phyloP scores from a whole-genome alignment of 2,113 vertebrate species.

The Cryptomyrus ogoouensis region DNA sequence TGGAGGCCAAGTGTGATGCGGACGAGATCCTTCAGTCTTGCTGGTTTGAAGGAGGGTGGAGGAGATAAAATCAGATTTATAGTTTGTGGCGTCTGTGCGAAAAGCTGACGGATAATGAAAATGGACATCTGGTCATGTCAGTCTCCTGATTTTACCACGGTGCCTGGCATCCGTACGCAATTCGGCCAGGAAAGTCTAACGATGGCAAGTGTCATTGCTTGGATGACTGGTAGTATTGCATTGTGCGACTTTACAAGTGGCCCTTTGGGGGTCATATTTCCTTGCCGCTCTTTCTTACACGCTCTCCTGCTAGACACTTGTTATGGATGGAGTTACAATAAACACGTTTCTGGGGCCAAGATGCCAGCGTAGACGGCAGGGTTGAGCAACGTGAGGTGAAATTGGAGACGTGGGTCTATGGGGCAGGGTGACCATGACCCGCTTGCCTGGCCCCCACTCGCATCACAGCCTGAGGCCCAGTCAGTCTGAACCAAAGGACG shows the following conservation, averaged over 20 bases:
- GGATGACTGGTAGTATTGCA: not conserved
- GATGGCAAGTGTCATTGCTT: not conserved
- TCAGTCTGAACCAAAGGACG: not conserved
- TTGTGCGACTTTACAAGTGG: not conserved
- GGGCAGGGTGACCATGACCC: not conserved
- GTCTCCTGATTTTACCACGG: slow-evolving; percentile 7
- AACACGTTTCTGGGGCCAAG: not conserved
- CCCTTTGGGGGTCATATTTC: not conserved
- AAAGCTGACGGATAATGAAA: slow-evolving; percentile 7
- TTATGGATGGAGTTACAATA: not conserved
- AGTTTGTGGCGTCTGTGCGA: not conserved
- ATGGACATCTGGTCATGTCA: not conserved
- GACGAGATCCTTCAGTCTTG: slow-evolving; percentile 1
- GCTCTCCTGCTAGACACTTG: not conserved
- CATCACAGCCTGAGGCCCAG: not conserved
- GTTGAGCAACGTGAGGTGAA: not conserved
- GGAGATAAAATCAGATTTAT: slow-evolving; percentile 18
- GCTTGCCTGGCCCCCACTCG: not conserved
- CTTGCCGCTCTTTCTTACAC: not conserved
- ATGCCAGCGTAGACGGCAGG: not conserved
- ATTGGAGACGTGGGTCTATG: not conserved
- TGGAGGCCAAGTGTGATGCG: not conserved
- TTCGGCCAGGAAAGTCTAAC: not conserved
- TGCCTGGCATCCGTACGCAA: not conserved
- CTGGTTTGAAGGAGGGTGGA: slow-evolving; percentile 30